These are phyloP conservation scores for Fragum whitleyi DNA, from an alignment of 2,888 invertebrate genomes.

Conservation along the genomic window DNA sequence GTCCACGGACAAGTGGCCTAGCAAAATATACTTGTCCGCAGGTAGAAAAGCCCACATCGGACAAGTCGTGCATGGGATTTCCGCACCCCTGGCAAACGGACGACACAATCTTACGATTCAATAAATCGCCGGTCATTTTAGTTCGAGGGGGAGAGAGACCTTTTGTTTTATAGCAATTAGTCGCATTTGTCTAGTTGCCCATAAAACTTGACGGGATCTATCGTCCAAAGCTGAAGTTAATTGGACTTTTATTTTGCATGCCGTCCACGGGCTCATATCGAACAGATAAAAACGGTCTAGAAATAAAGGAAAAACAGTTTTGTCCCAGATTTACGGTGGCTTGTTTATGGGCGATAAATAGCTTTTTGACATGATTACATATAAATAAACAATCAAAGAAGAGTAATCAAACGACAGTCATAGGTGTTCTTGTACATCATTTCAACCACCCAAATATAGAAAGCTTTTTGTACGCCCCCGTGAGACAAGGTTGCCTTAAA, in stretches of 20 bases:
- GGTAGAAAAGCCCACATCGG: too few relatives aligned
- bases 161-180: slow-evolving; percentile 54
- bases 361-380: slow-evolving; percentile 28
- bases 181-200: slow-evolving; percentile 43
- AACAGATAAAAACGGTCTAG: slow-evolving; percentile 4
- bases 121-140: slow-evolving; percentile 4
- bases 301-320: slow-evolving; percentile 2
- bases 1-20: too few relatives aligned
- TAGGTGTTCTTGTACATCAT: background rate
- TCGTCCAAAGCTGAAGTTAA: slow-evolving; percentile 47
- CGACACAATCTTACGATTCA: too few relatives aligned
- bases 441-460: background rate
- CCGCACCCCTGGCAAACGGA: too few relatives aligned
- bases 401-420: slow-evolving; percentile 5
- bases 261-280: slow-evolving; percentile 5
- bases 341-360: slow-evolving; percentile 30
- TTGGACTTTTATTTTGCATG: slow-evolving; percentile 53
- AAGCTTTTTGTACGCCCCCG: background rate
- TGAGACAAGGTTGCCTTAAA: too few relatives aligned
- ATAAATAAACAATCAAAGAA: slow-evolving; percentile 23
- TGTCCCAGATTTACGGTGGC: slow-evolving; percentile 22
- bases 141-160: slow-evolving; percentile 26
- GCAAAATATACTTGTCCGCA: too few relatives aligned
- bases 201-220: slow-evolving; percentile 37
- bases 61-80: too few relatives aligned